phyloP scores from a whole-genome alignment of 1,140 invertebrate species.

The Drosophila truncata region DNA sequence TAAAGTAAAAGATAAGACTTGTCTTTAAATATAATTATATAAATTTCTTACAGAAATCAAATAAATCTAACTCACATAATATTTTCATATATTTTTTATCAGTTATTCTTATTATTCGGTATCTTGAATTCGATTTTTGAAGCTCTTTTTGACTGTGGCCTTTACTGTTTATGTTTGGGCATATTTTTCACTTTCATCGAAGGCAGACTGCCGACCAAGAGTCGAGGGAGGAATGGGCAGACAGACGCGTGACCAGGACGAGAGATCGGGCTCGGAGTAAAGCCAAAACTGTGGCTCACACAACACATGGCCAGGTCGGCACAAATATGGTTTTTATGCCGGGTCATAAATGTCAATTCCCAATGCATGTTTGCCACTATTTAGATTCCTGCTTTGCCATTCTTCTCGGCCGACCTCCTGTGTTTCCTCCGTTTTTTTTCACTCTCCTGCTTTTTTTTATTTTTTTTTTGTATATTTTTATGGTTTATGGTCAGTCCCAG shows the following conservation, averaged over 20 bases:
- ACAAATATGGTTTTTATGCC: slow-evolving; percentile 56
- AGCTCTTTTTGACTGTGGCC: too few relatives aligned
- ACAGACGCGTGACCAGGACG: slow-evolving; percentile 39
- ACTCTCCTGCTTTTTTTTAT: slow-evolving; percentile 15
- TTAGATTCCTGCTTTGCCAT: slow-evolving; percentile 49
- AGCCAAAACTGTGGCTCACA: slow-evolving; percentile 26
- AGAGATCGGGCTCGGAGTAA: slow-evolving; percentile 8
- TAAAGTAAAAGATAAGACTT: not conserved
- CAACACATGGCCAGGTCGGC: slow-evolving; percentile 40
- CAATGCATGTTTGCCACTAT: slow-evolving; percentile 70
- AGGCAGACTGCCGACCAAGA: not conserved
- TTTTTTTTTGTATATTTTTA: slow-evolving; percentile 41
- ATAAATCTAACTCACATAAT: not conserved
- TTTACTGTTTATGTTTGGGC: slow-evolving; percentile 16
- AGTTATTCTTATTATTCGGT: not conserved
- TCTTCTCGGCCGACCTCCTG: slow-evolving; percentile 26
- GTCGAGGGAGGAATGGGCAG: slow-evolving; percentile 18
- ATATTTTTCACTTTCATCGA: slow-evolving; percentile 61
- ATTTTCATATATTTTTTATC: too few relatives aligned
- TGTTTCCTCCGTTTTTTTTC: not conserved
- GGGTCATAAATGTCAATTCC: slow-evolving; percentile 74
- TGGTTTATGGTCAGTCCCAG: slow-evolving; percentile 60
- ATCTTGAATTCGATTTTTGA: not conserved
- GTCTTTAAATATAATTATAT: not conserved
- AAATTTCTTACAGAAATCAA: not conserved